phyloP scores from a whole-genome alignment of 1,140 invertebrate genomes.

The Dendroctonus ponderosae region DNA sequence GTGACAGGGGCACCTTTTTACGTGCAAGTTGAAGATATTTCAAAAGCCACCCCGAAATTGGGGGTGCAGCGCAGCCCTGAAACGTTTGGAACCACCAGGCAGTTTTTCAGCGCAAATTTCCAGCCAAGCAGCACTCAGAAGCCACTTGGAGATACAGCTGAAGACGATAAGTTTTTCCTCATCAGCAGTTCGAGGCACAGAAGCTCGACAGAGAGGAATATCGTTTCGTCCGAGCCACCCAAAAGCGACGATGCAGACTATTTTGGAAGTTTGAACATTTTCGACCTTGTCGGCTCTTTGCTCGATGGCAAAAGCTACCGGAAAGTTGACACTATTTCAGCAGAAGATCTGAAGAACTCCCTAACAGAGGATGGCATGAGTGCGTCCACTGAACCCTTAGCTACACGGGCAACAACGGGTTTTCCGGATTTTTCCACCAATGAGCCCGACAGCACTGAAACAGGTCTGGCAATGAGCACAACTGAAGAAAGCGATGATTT shows the following conservation, averaged over 20 bases:
- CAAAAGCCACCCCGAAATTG: constrained; percentile 29
- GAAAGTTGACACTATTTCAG: constrained; percentile 3
- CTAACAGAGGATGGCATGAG: not conserved
- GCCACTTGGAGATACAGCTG: not conserved
- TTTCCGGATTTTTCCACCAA: not conserved
- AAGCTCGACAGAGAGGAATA: not conserved
- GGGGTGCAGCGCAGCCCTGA: constrained; percentile 33
- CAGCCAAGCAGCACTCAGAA: constrained; percentile 32
- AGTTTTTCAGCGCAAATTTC: constrained; percentile 40
- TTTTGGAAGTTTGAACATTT: constrained; percentile 30
- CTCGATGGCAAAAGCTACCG: constrained; percentile 34
- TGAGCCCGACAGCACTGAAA: constrained; percentile 2
- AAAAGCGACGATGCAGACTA: constrained; percentile 10
- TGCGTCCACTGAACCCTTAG: not conserved
- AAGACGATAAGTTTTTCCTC: constrained; percentile 14
- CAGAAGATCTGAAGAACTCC: not conserved
- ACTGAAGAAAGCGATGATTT: not conserved
- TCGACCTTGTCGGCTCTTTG: constrained; percentile 38
- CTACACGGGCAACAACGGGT: not conserved
- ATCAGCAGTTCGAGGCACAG: constrained; percentile 22
- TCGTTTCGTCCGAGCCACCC: not conserved
- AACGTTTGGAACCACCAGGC: constrained; percentile 41
- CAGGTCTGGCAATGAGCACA: not conserved
- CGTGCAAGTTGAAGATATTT: constrained; percentile 33
- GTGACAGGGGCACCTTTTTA: constrained; percentile 38